Conservation (phyloP, 2,888 invertebrate genomes). For the Nomada fucata region DNA sequence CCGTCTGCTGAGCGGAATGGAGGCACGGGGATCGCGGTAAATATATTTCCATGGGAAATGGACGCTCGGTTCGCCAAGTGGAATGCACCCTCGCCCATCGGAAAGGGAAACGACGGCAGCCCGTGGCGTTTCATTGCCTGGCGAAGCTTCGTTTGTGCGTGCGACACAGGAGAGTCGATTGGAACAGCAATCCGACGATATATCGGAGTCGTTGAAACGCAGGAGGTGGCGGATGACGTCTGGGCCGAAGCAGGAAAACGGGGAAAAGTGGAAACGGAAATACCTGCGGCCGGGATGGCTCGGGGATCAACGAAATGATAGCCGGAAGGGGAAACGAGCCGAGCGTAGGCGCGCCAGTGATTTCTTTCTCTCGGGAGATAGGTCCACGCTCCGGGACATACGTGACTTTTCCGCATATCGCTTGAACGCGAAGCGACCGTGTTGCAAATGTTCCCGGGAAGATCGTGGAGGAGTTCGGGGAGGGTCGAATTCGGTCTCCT, state of each 20-base stretch:
- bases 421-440: background rate
- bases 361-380: constrained; percentile 2
- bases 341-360: background rate
- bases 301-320: background rate
- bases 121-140: background rate
- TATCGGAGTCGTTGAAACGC: background rate
- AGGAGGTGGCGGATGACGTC: background rate
- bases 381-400: constrained; percentile 9
- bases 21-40: too few relatives aligned
- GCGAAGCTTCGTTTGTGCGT: too few relatives aligned
- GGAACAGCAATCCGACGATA: background rate
- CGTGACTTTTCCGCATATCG: constrained; percentile 13
- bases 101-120: background rate
- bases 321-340: background rate
- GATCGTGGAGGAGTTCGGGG: background rate
- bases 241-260: background rate
- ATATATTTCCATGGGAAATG: background rate
- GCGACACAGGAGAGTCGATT: too few relatives aligned
- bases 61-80: background rate
- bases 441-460: constrained; percentile 3
- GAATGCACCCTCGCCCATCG: background rate
- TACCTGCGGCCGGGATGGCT: too few relatives aligned
- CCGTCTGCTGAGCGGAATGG: background rate
- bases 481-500: background rate
- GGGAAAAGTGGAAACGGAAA: background rate